Conservation (phyloP, 1,140 invertebrate species). For the Camponotus floridanus region DNA sequence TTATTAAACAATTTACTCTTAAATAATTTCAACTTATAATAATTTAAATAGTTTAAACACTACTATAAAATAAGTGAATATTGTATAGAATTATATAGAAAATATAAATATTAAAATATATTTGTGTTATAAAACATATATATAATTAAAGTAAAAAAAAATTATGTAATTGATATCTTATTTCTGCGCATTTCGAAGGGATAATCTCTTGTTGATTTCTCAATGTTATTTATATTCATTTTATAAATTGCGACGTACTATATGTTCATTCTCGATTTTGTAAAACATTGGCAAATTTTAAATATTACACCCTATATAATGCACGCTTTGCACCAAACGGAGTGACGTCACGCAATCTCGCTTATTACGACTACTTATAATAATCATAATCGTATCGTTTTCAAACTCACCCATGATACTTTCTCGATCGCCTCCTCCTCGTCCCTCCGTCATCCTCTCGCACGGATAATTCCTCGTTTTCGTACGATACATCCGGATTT, state of each 20-base stretch:
- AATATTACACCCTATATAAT: not conserved
- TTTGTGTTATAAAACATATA: too few species aligned
- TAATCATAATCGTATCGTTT: not conserved
- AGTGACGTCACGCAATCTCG: not conserved
- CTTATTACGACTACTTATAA: not conserved
- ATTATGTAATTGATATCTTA: not conserved
- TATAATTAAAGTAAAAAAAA: too few species aligned
- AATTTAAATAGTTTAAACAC: too few species aligned
- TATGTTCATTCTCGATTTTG: not conserved
- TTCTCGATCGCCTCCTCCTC: not conserved
- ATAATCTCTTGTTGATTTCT: not conserved
- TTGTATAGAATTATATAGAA: not conserved
- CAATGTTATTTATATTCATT: not conserved
- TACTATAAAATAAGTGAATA: too few species aligned
- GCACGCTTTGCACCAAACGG: too few species aligned
- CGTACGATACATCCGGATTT: conserved; percentile 2
- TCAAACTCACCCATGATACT: not conserved
- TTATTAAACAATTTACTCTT: too few species aligned
- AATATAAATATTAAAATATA: not conserved
- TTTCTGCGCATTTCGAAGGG: not conserved
- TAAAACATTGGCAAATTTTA: not conserved
- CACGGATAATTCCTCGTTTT: not conserved
- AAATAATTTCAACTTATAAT: too few species aligned
- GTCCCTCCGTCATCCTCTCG: not conserved
- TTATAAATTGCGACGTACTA: not conserved